Evolutionary conservation across 2,888 invertebrate genomes (phyloP), one percentile per base, ranked within the genome.

Genomic region (Baccha elongata): DNA sequence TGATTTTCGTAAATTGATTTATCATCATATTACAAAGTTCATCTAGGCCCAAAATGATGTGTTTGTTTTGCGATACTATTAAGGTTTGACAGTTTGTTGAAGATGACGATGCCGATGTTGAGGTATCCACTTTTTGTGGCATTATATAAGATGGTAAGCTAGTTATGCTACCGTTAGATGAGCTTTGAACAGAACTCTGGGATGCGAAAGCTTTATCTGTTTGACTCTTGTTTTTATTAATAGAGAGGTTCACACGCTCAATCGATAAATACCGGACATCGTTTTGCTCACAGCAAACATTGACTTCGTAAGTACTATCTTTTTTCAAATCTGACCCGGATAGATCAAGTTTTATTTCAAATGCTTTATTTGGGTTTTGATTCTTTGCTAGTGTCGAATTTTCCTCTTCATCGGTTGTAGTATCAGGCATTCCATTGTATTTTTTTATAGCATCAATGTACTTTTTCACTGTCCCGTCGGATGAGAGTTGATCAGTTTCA

Each of bases 21-120:
- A 87, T 86, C 83, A 87, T 86, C 67, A 86, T 86, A 26, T 76
- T 84, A 48, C 86, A 86, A 13, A 87, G 55, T 23, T 85, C 84
- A 13, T 84, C 67, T 52, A 85, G 76, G 21, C 86, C 86, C 19
- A 79, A 19, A 13, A 86, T 75, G 8, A 78, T 85, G 19, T 85
- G 80, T 26, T 84, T 85, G 6, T 75, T 79, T 48, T 74, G 50
- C 26, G 73, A 52, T 35, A 46, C 17, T 64, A 26, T 23, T 11
- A 68, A 46, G 50, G 48, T 52, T 62, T 74, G 21, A 15, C 58
- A 67, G 60, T 76, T 75, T 74, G 74, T 67, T 71, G 81, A 68
- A 65, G 85, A 62, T 21, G 64, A 46, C 37, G 85, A 74, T 29
- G 84, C 68, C 35, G 64, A 72, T 35, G 84, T 62, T 4, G 73